These are phyloP conservation scores for Enteromius anoplus DNA, from an alignment of 2,797 vertebrate species.

Conservation along the genomic window DNA sequence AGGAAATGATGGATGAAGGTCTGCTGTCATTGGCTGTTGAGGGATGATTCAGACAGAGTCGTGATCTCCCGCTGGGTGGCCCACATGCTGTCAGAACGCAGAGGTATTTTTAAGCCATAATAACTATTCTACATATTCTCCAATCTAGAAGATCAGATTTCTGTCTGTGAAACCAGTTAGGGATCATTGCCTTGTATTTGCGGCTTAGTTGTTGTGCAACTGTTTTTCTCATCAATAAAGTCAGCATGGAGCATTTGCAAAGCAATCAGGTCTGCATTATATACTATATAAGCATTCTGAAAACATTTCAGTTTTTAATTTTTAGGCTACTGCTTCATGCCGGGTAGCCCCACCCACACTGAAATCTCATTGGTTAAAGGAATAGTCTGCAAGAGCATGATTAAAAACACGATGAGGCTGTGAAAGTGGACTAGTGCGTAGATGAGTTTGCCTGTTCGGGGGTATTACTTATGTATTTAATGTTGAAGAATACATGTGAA, in stretches of 20 bases:
- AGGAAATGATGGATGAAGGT: constrained; percentile 42
- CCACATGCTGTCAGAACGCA: constrained; percentile 16
- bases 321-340: background rate
- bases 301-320: background rate
- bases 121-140: background rate
- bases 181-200: background rate
- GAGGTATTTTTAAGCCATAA: background rate
- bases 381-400: background rate
- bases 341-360: background rate
- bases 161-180: background rate
- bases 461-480: no score
- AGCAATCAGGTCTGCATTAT: background rate
- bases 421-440: background rate
- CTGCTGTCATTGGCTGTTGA: constrained; percentile 32
- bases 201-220: background rate
- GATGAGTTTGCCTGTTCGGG: background rate
- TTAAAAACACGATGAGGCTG: background rate
- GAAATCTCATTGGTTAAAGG: no score
- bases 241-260: background rate
- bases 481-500: background rate
- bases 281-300: background rate
- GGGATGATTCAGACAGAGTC: constrained; percentile 23
- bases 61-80: constrained; percentile 30
- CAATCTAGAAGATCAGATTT: background rate
- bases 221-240: constrained; percentile 12